Conservation (phyloP, 2,113 vertebrate genomes). For the Pterocles gutturalis region DNA sequence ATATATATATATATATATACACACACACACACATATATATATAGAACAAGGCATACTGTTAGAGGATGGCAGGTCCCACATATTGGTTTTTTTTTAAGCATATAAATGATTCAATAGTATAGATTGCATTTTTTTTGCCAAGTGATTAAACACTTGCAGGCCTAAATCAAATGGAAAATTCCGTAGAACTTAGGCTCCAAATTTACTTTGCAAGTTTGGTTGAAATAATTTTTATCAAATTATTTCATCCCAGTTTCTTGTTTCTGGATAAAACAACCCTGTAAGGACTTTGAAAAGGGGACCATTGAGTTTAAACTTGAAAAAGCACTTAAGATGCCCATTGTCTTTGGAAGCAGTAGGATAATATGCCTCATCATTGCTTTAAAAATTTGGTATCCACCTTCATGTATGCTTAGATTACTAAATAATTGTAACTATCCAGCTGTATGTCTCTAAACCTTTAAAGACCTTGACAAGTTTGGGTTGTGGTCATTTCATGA, state of each 20-base stretch:
- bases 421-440: not conserved
- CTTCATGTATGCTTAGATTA: not conserved
- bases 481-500: not conserved
- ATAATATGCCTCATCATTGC: not conserved
- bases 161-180: not conserved
- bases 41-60: not conserved
- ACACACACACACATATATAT: too few relatives aligned
- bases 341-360: not conserved
- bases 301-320: not conserved
- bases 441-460: not conserved
- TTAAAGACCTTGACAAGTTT: not conserved
- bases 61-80: not conserved
- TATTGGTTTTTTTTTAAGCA: not conserved
- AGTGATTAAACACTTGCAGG: not conserved
- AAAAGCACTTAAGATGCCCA: not conserved
- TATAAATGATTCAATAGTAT: not conserved
- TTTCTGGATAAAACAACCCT: not conserved
- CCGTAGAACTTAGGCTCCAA: not conserved
- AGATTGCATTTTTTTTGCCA: not conserved
- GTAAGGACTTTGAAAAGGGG: not conserved
- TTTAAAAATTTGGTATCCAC: not conserved
- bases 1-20: too few relatives aligned
- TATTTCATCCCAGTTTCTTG: not conserved
- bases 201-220: not conserved
- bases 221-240: not conserved